Evolutionary conservation across 2,113 vertebrate species (phyloP), one percentile per base, ranked within the genome.

Genomic region (Lucifuga dentata): DNA sequence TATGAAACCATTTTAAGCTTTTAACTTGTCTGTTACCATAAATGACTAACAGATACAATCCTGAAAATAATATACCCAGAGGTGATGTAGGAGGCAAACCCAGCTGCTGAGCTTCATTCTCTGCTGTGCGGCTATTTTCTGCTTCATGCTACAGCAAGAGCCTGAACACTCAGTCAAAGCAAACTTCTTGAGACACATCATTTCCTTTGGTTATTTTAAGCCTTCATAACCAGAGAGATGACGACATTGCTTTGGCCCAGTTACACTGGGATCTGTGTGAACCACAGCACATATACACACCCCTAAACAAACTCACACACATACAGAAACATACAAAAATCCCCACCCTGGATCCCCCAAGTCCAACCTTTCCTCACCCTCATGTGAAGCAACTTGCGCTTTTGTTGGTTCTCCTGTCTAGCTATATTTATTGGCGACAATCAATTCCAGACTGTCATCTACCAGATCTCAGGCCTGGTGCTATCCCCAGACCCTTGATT

Each of bases 171-270:
- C 62, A 65, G 62, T 67, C 68, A 68, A 33, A 67, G 53, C 57
- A 23, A 75, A 71, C 66, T 78, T 76, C 64, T 68, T 39, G 59
- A 66, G 71, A 81, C 73, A 68, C 76, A 73, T 83, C 32, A 72
- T 86, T 86, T 87, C 88, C 85, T 78, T 33, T 23, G 68, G 85
- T 79, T 92, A 90, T 90, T 92, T 85, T 74, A 83, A 84, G 73
- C 56, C 67, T 65, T 36, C 48, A 33, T 73, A 59, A 79, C 72
- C 56, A 32, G 49, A 5, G 3, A 41, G 20, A 69, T 89, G 88
- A 89, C 73, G 80, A 46, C 77, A 87, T 78, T 21, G 20, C 53
- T 70, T 59, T 41, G 73, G 65, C 61, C 71, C 10, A 23, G 32
- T 20, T 72, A 86, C 79, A 88, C 62, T 75, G 65, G 61, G 76